Base-by-base conservation (phyloP, 1,140 invertebrate species). In the Goniozus legneri region DNA sequence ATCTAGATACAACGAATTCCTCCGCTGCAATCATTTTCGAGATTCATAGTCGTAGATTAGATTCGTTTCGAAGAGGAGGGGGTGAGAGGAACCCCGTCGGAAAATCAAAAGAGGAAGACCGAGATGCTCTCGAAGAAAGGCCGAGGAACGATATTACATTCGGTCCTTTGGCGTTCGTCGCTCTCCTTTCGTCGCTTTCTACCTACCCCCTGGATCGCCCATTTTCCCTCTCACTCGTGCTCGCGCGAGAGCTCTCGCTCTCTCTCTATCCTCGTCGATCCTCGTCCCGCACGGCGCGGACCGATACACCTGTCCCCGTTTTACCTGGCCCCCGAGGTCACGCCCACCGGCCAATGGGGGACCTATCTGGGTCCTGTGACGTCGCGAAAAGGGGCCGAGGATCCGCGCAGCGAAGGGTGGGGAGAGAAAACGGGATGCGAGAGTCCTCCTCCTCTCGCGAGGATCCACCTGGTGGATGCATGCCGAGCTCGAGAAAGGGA, bases 251-350 rank as follows among this genome's bases (percentile, higher is more conserved):
- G 18, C n/a, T 32, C 33, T 37, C 21, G 33, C 10, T 35, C 37
- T 43, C 44, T 21, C 13, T 45, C 27, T 43, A 22, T 32, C 32
- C 16, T 24, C 16, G 18, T 14, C 15, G 15, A 30, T 48, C 52
- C 35, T 33, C 21, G 38, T 42, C 15, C 30, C 14, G 22, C 33
- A 27, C 20, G 8, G 31, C 18, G 21, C 44, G 48, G n/a, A n/a
- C n/a, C n/a, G n/a, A n/a, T 58, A 49, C 67, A 69, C 67, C 67
- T 72, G 68, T 69, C 65, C 56, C 62, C 62, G 59, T 71, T 68
- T n/a, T 52, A 56, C 47, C 57, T 57, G 57, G 46, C 16, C 31
- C n/a, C n/a, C n/a, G 37, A 65, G 47, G 67, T 65, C 58, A 66
- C 69, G 69, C 69, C 70, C n/a, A n/a, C 64, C 63, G 59, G 64